Conservation (phyloP, 1,140 invertebrate species). For the Archivesica marissinica region DNA sequence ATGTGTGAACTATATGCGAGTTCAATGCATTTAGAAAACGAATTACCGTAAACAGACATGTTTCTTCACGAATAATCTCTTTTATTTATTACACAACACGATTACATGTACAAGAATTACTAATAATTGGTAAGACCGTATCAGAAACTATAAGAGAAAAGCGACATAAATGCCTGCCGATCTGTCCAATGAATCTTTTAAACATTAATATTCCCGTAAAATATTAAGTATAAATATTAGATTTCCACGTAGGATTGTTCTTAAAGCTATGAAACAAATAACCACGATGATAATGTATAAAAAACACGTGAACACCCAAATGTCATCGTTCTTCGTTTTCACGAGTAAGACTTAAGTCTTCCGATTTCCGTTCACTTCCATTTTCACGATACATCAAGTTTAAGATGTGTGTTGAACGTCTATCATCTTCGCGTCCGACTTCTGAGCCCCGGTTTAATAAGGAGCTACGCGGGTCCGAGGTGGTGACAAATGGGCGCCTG, state of each 20-base stretch:
- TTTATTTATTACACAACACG: slow-evolving; percentile 30
- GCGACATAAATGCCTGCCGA: not conserved
- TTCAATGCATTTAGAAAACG: too few species aligned
- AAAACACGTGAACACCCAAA: not conserved
- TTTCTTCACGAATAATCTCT: not conserved
- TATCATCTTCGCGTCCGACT: slow-evolving; percentile 53
- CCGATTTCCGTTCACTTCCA: slow-evolving; percentile 2
- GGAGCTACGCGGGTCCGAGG: slow-evolving; percentile 75
- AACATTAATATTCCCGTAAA: not conserved
- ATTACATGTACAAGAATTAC: slow-evolving; percentile 7
- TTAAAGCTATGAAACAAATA: not conserved
- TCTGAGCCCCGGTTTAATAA: slow-evolving; percentile 61
- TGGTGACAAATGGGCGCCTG: slow-evolving; percentile 73
- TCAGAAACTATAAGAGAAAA: not conserved
- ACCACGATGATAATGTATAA: not conserved
- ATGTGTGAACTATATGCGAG: too few species aligned
- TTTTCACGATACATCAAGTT: slow-evolving; percentile 24
- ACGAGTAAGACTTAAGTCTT: slow-evolving; percentile 16
- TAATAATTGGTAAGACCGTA: too few species aligned
- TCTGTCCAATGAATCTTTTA: not conserved
- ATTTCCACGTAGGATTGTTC: slow-evolving; percentile 8
- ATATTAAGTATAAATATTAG: not conserved
- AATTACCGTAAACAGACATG: too few species aligned
- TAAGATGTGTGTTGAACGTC: slow-evolving; percentile 21
- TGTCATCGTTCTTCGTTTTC: slow-evolving; percentile 23